Percentiles rank a stretch among this genome's conserved stretches.
Evolutionary conservation across 2,888 invertebrate species (phyloP).

Genomic region (Trilocha varians): DNA sequence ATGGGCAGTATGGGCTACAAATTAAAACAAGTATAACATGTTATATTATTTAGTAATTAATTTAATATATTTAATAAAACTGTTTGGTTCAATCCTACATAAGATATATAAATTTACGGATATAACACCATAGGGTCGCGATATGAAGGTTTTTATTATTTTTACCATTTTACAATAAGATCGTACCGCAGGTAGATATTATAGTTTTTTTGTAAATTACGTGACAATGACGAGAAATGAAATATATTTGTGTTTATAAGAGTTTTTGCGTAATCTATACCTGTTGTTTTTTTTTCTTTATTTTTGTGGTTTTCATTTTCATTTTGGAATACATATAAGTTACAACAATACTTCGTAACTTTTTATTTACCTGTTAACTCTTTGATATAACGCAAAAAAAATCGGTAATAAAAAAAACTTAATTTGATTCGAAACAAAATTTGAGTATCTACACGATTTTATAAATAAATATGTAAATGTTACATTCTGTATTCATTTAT

Average conservation of each 20-base stretch:
- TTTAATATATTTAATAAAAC: neutral
- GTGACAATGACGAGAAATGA: neutral
- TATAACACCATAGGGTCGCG: constrained; percentile 47
- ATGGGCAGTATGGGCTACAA: no score
- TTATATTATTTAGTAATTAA: no score
- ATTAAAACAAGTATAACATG: no score
- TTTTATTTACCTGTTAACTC: no score
- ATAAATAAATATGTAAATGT: no score
- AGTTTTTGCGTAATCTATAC: neutral
- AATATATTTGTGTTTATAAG: neutral
- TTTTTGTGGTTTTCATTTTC: neutral
- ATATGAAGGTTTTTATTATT: constrained; percentile 39
- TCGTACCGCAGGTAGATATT: constrained; percentile 37
- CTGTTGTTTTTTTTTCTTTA: neutral
- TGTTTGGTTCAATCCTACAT: neutral
- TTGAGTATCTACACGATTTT: no score
- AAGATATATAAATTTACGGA: constrained; percentile 32
- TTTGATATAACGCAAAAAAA: no score
- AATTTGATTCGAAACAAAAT: no score
- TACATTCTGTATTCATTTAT: no score
- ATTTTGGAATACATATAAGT: no score
- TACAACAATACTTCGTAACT: no score
- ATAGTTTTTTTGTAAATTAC: neutral
- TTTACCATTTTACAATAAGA: constrained; percentile 33
- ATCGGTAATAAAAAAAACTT: no score